Percentiles rank a stretch among this genome's conserved stretches.
Conservation (phyloP, 2,888 invertebrate species). For the Ceriagrion tenellum region DNA sequence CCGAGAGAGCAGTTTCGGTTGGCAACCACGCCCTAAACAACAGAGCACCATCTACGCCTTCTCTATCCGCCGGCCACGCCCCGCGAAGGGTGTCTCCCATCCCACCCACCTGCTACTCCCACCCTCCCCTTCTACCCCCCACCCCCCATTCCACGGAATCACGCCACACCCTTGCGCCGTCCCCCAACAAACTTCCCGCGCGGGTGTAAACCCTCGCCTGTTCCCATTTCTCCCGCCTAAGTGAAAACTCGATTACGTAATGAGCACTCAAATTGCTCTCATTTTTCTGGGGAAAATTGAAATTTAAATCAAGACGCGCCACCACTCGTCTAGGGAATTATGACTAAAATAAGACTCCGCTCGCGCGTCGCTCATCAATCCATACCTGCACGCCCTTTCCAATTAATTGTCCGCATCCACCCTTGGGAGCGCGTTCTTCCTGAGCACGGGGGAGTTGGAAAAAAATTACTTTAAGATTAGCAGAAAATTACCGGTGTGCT, state of each 20-base stretch:
- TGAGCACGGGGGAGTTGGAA: too few relatives aligned
- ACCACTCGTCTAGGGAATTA: not conserved
- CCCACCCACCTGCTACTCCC: not conserved
- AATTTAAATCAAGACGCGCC: constrained; percentile 17
- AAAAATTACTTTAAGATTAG: too few relatives aligned
- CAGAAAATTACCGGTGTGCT: too few relatives aligned
- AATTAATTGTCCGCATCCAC: not conserved
- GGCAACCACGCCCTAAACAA: constrained; percentile 10
- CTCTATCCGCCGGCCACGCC: not conserved
- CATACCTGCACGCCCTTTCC: not conserved
- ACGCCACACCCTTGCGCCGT: not conserved
- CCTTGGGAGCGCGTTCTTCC: not conserved
- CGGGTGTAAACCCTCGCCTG: not conserved
- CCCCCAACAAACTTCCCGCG: not conserved
- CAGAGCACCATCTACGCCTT: not conserved
- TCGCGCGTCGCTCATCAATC: not conserved
- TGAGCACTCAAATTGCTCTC: constrained; percentile 36
- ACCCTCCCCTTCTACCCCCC: not conserved
- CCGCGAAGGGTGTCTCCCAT: not conserved
- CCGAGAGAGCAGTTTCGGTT: not conserved
- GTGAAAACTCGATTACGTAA: constrained; percentile 30
- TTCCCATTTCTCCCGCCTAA: not conserved
- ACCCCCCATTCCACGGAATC: not conserved
- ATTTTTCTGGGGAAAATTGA: constrained; percentile 6
- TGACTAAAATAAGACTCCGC: not conserved